Conservation (phyloP, 2,888 invertebrate species). For the Phyllotreta striolata region DNA sequence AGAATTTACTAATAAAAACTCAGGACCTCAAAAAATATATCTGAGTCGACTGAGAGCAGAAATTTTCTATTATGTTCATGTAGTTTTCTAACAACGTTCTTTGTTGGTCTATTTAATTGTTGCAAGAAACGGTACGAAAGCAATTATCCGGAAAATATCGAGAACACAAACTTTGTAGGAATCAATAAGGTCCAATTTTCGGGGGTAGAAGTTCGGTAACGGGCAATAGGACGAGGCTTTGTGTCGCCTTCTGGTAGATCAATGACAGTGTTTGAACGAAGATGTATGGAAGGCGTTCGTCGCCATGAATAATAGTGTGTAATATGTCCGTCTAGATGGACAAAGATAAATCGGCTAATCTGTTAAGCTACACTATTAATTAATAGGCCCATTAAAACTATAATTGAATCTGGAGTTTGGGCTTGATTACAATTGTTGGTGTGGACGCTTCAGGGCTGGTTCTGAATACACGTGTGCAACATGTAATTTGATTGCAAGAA, state of each 20-base stretch:
- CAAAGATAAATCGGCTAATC: constrained; percentile 38
- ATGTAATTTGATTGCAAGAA: background rate
- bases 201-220: background rate
- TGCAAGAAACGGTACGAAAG: background rate
- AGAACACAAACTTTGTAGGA: constrained; percentile 9
- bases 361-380: constrained; percentile 36
- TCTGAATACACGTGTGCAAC: background rate
- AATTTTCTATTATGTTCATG: too few relatives aligned
- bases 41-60: too few relatives aligned
- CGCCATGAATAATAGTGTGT: constrained; percentile 33
- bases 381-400: constrained; percentile 39
- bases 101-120: background rate
- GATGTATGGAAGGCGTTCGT: constrained; percentile 33
- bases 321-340: constrained; percentile 38
- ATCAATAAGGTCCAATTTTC: constrained; percentile 14
- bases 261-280: constrained; percentile 28
- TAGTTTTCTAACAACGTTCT: too few relatives aligned
- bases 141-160: background rate
- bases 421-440: constrained; percentile 34
- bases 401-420: constrained; percentile 36
- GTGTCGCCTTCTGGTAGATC: constrained; percentile 23
- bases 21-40: too few relatives aligned
- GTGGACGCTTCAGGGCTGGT: constrained; percentile 3
- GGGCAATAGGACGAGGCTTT: background rate
- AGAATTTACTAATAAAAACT: too few relatives aligned